These are phyloP conservation scores for Drosophila merina DNA, from an alignment of 2,888 invertebrate species.

Conservation along the genomic window DNA sequence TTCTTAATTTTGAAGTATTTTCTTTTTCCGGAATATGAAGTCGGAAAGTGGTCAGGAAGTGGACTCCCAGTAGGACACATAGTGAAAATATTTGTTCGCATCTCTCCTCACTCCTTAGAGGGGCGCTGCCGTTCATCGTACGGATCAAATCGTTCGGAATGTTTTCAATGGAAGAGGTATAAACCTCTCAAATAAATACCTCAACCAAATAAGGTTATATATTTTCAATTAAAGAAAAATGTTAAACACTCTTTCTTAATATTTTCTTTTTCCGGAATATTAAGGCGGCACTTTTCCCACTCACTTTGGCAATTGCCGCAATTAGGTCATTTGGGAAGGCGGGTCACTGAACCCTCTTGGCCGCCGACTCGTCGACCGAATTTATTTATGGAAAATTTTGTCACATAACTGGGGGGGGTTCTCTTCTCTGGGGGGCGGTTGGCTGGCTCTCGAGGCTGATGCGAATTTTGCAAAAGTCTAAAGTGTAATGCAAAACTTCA, in stretches of 20 bases:
- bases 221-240: too few relatives aligned
- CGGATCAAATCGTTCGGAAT: too few relatives aligned
- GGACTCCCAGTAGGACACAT: too few relatives aligned
- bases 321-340: conserved; percentile 47
- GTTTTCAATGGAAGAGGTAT: too few relatives aligned
- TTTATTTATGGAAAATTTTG: conserved; percentile 45
- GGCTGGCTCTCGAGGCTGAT: neutral
- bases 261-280: conserved; percentile 8
- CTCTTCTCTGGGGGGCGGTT: neutral
- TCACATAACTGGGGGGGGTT: conserved; percentile 23
- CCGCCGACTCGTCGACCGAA: conserved; percentile 25
- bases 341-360: conserved; percentile 42
- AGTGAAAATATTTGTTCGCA: too few relatives aligned
- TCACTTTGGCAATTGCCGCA: conserved; percentile 31
- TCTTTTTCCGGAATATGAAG: conserved; percentile 10
- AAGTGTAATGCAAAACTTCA: conserved; percentile 63
- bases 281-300: conserved; percentile 32
- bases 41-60: too few relatives aligned
- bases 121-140: too few relatives aligned
- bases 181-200: too few relatives aligned
- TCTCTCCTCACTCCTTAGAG: accelerated
- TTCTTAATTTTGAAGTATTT: neutral
- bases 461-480: conserved; percentile 12
- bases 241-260: too few relatives aligned
- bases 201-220: too few relatives aligned